Base-by-base conservation (phyloP, 2,888 invertebrate genomes). In the Sepiola atlantica region DNA sequence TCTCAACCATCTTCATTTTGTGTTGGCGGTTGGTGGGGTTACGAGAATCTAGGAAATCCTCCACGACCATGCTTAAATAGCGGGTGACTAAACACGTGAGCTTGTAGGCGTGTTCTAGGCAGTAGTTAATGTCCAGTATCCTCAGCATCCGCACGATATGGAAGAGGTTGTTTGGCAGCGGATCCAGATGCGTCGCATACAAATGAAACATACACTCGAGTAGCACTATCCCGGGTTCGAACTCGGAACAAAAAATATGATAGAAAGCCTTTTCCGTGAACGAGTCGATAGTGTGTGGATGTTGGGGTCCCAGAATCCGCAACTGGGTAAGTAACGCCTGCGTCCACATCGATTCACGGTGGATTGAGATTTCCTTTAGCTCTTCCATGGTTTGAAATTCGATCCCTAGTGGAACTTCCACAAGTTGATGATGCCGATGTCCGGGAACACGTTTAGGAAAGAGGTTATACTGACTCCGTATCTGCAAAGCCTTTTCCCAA, bases 371-470 rank as follows among this genome's bases (percentile, higher is more conserved):
- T 92, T 92, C 16, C 28, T 92, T 92, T 14, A 92, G 14, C 0
- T 92, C n/a, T 45, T 92, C 92, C 24, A 45, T 45, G 24, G n/a
- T 92, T 55, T 45, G 16, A 24, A 92, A 92, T 55, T 92, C 92
- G 3, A 55, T 54, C 0, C 92, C 92, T 28, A 92, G 45, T 18
- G 55, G 45, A 12, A n/a, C 54, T 55, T n/a, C 2, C 18, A 92
- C 45, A 4, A 28, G 20, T 28, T 4, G 18, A 45, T 92, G 35
- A 54, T 92, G 8, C n/a, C 92, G 28, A 0, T 45, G 92, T 54
- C n/a, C 16, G 1, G n/a, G 24, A 55, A 55, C 55, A 0, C 12
- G 45, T n/a, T 55, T 92, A 2, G 45, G 45, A 4, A n/a, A 28
- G 0, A 45, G 24, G 28, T n/a, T 54, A 14, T 14, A 45, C 12